A percentile compares a stretch with the other conserved stretches of the same genome.
Evolutionary conservation across 2,797 vertebrate species (phyloP).

Genomic region (Gambelia wislizenii): DNA sequence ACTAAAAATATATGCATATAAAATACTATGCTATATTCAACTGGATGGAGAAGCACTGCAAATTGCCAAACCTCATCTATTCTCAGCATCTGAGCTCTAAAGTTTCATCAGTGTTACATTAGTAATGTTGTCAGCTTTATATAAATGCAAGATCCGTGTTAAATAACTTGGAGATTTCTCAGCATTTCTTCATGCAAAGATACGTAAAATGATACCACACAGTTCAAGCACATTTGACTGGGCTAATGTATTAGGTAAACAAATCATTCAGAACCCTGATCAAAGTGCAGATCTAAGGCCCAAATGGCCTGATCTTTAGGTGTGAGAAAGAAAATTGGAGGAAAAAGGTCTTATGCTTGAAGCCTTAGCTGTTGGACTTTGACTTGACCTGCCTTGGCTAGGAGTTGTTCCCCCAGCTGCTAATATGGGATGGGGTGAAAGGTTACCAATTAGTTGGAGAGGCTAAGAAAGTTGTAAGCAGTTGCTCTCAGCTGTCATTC

Average conservation of each 20-base stretch:
- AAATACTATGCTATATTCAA: slow-evolving; percentile 40
- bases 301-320: slow-evolving; percentile 74
- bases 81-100: slow-evolving; percentile 35
- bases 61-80: slow-evolving; percentile 18
- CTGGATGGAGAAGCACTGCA: not conserved
- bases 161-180: slow-evolving; percentile 52
- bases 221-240: slow-evolving; percentile 65
- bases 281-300: slow-evolving; percentile 67
- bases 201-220: slow-evolving; percentile 65
- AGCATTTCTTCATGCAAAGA: slow-evolving; percentile 35
- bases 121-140: slow-evolving; percentile 60
- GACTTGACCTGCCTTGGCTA: slow-evolving; percentile 82
- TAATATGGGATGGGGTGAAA: slow-evolving; percentile 83
- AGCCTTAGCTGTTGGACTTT: slow-evolving; percentile 80
- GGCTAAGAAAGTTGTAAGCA: slow-evolving; percentile 86
- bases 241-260: slow-evolving; percentile 73
- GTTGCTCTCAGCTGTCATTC: slow-evolving; percentile 87
- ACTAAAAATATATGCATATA: not conserved
- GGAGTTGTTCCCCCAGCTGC: slow-evolving; percentile 71
- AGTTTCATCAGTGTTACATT: slow-evolving; percentile 62
- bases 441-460: slow-evolving; percentile 89
- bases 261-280: slow-evolving; percentile 61
- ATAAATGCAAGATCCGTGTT: slow-evolving; percentile 40
- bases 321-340: slow-evolving; percentile 80
- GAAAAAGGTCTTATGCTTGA: slow-evolving; percentile 78